Evolutionary conservation across 2,888 invertebrate genomes (phyloP).

Genomic region (Octonoba sinensis): DNA sequence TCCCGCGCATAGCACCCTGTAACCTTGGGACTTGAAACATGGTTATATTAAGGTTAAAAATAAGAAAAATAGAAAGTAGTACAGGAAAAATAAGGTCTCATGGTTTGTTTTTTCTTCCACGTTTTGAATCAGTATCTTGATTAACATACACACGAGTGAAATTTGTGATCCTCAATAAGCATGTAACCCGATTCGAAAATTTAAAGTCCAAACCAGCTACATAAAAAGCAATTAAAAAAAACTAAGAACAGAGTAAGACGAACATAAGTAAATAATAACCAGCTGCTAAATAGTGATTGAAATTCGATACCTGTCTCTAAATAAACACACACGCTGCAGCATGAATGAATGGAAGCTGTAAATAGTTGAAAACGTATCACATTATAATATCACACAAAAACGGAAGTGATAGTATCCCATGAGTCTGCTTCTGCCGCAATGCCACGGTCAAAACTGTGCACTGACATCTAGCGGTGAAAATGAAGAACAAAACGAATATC

Average conservation of each 20-base stretch:
- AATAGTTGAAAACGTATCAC: slow-evolving; percentile 58
- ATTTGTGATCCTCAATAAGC: no score
- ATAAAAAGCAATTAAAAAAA: no score
- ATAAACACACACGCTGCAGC: not conserved
- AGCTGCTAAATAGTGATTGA: no score
- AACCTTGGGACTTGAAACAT: slow-evolving; percentile 54
- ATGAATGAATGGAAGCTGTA: slow-evolving; percentile 12
- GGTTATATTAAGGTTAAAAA: not conserved
- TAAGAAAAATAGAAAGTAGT: not conserved
- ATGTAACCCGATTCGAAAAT: no score
- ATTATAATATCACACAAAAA: slow-evolving; percentile 55
- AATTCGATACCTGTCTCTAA: no score
- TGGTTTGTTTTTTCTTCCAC: no score
- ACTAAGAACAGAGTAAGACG: no score
- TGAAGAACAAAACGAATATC: slow-evolving; percentile 21
- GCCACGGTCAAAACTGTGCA: slow-evolving; percentile 57
- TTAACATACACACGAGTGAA: no score
- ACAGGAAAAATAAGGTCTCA: not conserved
- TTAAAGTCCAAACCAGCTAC: no score
- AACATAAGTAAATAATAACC: no score
- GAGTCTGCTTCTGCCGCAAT: slow-evolving; percentile 61
- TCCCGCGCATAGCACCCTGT: slow-evolving; percentile 53
- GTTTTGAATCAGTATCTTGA: no score
- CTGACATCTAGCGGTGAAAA: slow-evolving; percentile 52
- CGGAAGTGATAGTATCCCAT: slow-evolving; percentile 60